A percentile compares a stretch with the other conserved stretches of the same genome.
Conservation (phyloP, 1,140 invertebrate species). For the Luehdorfia chinensis region DNA sequence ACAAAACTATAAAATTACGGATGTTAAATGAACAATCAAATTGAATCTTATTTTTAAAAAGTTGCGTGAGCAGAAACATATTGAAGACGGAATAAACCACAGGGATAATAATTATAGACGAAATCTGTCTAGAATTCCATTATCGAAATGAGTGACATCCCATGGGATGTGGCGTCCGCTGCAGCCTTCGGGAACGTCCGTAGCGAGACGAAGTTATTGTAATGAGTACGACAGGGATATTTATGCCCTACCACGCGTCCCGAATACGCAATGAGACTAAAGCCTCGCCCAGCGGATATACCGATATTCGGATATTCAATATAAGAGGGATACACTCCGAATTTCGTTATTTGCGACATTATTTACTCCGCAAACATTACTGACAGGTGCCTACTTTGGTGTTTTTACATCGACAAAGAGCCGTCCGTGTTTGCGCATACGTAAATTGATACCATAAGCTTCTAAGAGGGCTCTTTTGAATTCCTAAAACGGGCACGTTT, state of each 20-base stretch:
- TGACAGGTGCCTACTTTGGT: slow-evolving; percentile 41
- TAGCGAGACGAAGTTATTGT: slow-evolving; percentile 61
- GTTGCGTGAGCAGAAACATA: slow-evolving; percentile 9
- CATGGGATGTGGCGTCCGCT: slow-evolving; percentile 45
- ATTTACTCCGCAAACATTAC: slow-evolving; percentile 49
- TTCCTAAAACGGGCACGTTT: slow-evolving; percentile 14
- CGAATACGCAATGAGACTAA: slow-evolving; percentile 56
- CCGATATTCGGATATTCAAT: slow-evolving; percentile 53
- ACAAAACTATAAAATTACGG: too few relatives aligned
- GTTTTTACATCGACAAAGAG: slow-evolving; percentile 32
- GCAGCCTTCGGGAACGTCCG: slow-evolving; percentile 47
- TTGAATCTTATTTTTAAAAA: too few relatives aligned
- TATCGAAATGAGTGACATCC: slow-evolving; percentile 62
- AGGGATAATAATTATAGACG: slow-evolving; percentile 32
- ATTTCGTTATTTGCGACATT: slow-evolving; percentile 49
- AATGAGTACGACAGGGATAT: slow-evolving; percentile 71
- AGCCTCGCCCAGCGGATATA: neutral
- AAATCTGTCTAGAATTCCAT: slow-evolving; percentile 57
- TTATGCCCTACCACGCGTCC: slow-evolving; percentile 60
- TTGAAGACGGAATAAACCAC: slow-evolving; percentile 16
- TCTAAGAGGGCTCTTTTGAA: slow-evolving; percentile 18
- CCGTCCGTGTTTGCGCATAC: slow-evolving; percentile 26
- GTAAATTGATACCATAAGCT: slow-evolving; percentile 42
- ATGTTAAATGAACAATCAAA: too few relatives aligned
- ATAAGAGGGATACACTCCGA: slow-evolving; percentile 31